Evolutionary conservation across 2,113 vertebrate genomes (phyloP).

Genomic region (Anolis sagrei): DNA sequence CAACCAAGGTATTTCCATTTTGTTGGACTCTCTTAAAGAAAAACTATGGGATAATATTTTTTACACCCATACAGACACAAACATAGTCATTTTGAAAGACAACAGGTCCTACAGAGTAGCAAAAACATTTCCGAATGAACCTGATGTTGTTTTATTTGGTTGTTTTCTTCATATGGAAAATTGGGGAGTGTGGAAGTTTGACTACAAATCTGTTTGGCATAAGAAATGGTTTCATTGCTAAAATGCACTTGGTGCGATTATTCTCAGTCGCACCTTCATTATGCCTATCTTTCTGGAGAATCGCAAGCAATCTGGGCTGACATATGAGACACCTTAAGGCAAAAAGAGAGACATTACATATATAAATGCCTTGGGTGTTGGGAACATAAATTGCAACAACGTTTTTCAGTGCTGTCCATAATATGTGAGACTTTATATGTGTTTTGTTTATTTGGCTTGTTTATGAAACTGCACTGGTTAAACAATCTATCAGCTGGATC

Average conservation of each 20-base stretch:
- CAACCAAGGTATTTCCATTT: neutral
- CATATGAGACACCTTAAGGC: conserved; percentile 70
- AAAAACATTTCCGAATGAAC: conserved; percentile 53
- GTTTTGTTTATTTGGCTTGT: conserved; percentile 69
- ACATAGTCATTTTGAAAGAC: neutral
- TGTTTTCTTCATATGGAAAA: conserved; percentile 63
- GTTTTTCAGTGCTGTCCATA: conserved; percentile 70
- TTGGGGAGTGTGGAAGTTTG: conserved; percentile 43
- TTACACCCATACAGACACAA: neutral
- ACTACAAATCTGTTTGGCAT: conserved; percentile 71
- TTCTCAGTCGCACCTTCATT: conserved; percentile 71
- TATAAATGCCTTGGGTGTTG: conserved; percentile 61
- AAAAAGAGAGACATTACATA: conserved; percentile 68
- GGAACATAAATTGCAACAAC: conserved; percentile 69
- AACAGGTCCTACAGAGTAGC: neutral
- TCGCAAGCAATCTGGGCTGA: conserved; percentile 66
- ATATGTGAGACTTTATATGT: conserved; percentile 60
- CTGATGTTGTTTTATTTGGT: conserved; percentile 59
- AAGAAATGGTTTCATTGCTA: conserved; percentile 72
- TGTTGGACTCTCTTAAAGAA: neutral
- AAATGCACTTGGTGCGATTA: conserved; percentile 71
- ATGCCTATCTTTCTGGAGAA: conserved; percentile 69
- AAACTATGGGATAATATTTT: neutral
- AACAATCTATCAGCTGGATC: conserved; percentile 60
- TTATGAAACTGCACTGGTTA: conserved; percentile 58